Evolutionary conservation across 2,113 vertebrate species (phyloP).

Genomic region (Potamarius usumacintae): DNA sequence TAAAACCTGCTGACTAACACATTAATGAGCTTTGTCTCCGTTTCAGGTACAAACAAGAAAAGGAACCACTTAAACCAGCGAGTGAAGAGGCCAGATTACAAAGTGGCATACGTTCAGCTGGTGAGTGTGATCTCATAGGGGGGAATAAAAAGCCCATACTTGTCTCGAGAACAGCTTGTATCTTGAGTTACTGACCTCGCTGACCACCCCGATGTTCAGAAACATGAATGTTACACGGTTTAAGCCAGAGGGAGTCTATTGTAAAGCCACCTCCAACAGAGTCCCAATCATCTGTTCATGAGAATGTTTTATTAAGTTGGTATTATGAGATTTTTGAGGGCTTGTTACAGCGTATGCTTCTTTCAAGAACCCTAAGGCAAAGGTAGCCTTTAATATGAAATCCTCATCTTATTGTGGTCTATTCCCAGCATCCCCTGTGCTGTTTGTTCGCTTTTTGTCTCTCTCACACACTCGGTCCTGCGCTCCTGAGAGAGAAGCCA

Average conservation of each 20-base stretch:
- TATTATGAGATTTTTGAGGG: conserved; percentile 42
- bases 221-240: conserved; percentile 19
- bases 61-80: conserved; percentile 84
- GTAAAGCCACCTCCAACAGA: conserved; percentile 31
- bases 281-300: conserved; percentile 22
- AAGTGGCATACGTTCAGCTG: conserved; percentile 95
- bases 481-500: conserved; percentile 55
- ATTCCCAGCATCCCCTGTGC: conserved; percentile 31
- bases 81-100: conserved; percentile 90
- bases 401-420: conserved; percentile 50
- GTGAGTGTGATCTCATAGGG: conserved; percentile 74
- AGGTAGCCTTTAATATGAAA: conserved; percentile 54
- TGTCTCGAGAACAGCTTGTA: conserved; percentile 2
- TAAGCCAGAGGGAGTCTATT: conserved; percentile 1
- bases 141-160: conserved; percentile 14
- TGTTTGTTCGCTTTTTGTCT: conserved; percentile 50
- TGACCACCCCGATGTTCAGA: conserved; percentile 24
- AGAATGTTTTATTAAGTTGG: conserved; percentile 25
- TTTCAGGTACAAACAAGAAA: conserved; percentile 83
- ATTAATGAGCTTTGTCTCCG: conserved; percentile 4
- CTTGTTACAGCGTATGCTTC: conserved; percentile 43
- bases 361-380: conserved; percentile 31
- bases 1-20: not conserved
- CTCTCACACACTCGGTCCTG: conserved; percentile 44
- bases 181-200: conserved; percentile 8